Evolutionary conservation across 2,113 vertebrate genomes (phyloP), one percentile per base, ranked within the genome.

Genomic region (Bungarus multicinctus): DNA sequence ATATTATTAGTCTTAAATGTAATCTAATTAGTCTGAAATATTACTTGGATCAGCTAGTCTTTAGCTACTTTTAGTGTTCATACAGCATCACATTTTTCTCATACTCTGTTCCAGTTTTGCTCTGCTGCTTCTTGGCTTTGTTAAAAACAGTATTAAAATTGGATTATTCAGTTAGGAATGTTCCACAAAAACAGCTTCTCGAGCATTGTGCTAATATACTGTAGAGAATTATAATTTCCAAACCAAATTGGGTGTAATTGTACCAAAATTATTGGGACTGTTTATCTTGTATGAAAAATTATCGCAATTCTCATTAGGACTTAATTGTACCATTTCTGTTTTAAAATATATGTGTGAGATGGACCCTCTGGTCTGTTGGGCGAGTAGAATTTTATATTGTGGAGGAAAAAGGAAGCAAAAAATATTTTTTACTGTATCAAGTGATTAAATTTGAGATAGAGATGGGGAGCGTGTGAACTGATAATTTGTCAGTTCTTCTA

Each of bases 251-350:
- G 86, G 0, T 88, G 96, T 93, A 58, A 93, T 90, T 95, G 86
- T 96, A 94, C 90, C 89, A 69, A 90, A 89, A 74, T 57, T 58
- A 23, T 85, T 30, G 93, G 94, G 94, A 92, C 53, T 95, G n/a
- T 92, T 93, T 93, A 92, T 89, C 91, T 91, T 94, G 30, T 39
- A 0, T 60, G 50, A 52, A 55, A 94, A 94, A 11, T 52, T 91
- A 91, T 27, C 92, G 64, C 64, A 89, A 60, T 60, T 93, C 92
- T 69, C 5, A 23, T 20, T 25, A 91, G 92, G 90, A 47, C 74
- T 91, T 47, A 81, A 81, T 74, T 18, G 39, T 93, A 22, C 53
- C 88, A 30, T 52, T 89, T 23, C 9, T 95, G 94, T 92, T 93
- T 93, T 94, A 74, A 91, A 89, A 8, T 10, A 0, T 10, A 30